Base-by-base conservation (phyloP, 2,113 vertebrate genomes). In the Misgurnus mizolepis region DNA sequence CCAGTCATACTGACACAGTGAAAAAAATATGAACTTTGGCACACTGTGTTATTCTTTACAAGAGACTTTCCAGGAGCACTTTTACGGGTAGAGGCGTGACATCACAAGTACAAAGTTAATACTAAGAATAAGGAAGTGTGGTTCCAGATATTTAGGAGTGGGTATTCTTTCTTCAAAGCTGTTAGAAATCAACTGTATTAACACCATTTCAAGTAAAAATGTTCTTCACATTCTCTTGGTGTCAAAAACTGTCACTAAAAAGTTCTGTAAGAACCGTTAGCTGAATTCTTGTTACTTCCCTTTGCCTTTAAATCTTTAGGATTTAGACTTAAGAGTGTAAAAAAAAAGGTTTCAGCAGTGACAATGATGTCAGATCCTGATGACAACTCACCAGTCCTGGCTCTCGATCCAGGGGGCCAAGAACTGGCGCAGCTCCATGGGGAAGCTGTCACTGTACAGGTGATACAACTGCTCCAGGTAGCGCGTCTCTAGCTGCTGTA, bases 391-490 rank as follows among this genome's bases (percentile, higher is more conserved):
- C 98, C 98, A 99, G 82, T 99, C 97, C 87, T 99, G 98, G 88
- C 95, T 98, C 87, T 99, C 97, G 0, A 99, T 99, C 98, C 98
- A 99, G 0, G 97, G 95, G 5, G 98, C 98, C 60, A 99, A 94
- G 84, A 98, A 99, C 89, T 99, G 98, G 74, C 98, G 92, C 0
- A 99, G 93, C 89, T 99, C 98, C 98, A 99, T 98, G 2, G 98
- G 98, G 75, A 99, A 99, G 91, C 98, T 99, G 93, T 99, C 98
- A 0, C 97, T 99, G 92, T 99, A 99, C 69, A 99, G 91, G 88
- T 99, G 97, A 87, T 99, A 97, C 18, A 99, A 94, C 90, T 99
- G 98, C 89, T 99, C 98, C 93, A 99, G 90, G 87, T 99, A 98
- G 55, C 96, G 92, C 0, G 97, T 97, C 90, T 99, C 97, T 60